Evolutionary conservation across 2,888 invertebrate species (phyloP), one percentile per base, ranked within the genome.

Genomic region (Acanthosepion lycidas): DNA sequence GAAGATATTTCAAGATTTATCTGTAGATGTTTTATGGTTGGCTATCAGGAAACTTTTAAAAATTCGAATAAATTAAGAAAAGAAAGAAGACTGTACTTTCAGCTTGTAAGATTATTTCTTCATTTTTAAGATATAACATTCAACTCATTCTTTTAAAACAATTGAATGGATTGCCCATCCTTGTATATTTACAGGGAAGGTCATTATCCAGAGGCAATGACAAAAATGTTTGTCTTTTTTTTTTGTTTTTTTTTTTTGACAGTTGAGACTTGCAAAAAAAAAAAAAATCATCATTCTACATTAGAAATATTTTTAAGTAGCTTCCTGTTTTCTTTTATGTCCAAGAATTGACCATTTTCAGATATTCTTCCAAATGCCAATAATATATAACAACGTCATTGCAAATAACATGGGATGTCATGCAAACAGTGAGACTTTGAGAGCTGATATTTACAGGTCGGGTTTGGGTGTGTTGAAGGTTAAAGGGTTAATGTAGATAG

Each of bases 121-220:
- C 28, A 26, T 28, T 64, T 64, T 64, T 64, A 78, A 78, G n/a
- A n/a, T 78, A n/a, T 15, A 78, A 78, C 15, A n/a, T 12, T n/a
- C n/a, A n/a, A 78, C 23, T 20, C 4, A 23, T 23, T 59, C 23
- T 59, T 59, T 23, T 23, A 59, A 78, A n/a, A n/a, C 78, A 78
- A 59, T 59, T 59, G 15, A 78, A 78, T 78, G n/a, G 15, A n/a
- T n/a, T 78, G 33, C 78, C 78, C 78, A 78, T 78, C 33, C 78
- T 78, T 78, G n/a, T n/a, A 78, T 78, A n/a, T 78, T 78, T 78
- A 78, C 78, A 78, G n/a, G 15, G n/a, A 78, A 78, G 78, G 78
- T 78, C 78, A 78, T 78, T 78, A 15, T 33, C 12, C 18, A 6
- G 59, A 59, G 59, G 59, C 20, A 23, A n/a, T 78, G n/a, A n/a